Conservation (phyloP, 2,113 vertebrate species). For the Capreolus pygargus region DNA sequence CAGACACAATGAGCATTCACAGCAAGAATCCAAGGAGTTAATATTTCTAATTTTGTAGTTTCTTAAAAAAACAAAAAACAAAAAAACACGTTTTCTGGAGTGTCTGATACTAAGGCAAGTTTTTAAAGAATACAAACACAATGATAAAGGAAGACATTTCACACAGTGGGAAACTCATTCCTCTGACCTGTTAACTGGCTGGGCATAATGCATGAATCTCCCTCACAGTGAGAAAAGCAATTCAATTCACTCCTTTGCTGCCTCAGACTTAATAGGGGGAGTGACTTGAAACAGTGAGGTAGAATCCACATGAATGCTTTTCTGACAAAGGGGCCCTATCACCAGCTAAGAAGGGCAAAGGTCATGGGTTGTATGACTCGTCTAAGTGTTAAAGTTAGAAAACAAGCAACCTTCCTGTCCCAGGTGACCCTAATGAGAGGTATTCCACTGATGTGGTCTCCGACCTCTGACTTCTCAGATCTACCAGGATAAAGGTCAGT, state of each 20-base stretch:
- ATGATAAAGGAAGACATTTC: neutral
- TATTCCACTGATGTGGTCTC: neutral
- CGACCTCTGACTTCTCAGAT: constrained; percentile 25
- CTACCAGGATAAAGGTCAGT: neutral
- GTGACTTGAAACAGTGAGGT: neutral
- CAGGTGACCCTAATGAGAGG: constrained; percentile 51
- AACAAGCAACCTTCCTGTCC: constrained; percentile 45
- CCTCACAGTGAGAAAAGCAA: constrained; percentile 56
- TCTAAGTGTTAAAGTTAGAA: constrained; percentile 45
- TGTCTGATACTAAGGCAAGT: neutral
- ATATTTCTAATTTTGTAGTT: constrained; percentile 50
- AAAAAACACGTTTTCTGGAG: neutral
- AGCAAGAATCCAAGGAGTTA: constrained; percentile 18
- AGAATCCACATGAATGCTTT: constrained; percentile 45
- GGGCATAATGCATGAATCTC: constrained; percentile 48
- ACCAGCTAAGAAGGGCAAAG: neutral
- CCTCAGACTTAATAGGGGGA: constrained; percentile 1
- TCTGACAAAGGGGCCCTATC: constrained; percentile 55
- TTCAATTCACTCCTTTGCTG: constrained; percentile 36
- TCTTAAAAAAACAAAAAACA: neutral
- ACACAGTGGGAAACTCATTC: neutral
- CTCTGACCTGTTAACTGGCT: neutral
- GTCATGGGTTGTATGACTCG: constrained; percentile 21
- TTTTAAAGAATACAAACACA: constrained; percentile 22
- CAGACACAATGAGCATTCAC: neutral